Percentiles rank a stretch among this genome's conserved stretches.
phyloP scores from a whole-genome alignment of 92 coral and sea anemone species.

The Zoanthus sansibaricus region DNA sequence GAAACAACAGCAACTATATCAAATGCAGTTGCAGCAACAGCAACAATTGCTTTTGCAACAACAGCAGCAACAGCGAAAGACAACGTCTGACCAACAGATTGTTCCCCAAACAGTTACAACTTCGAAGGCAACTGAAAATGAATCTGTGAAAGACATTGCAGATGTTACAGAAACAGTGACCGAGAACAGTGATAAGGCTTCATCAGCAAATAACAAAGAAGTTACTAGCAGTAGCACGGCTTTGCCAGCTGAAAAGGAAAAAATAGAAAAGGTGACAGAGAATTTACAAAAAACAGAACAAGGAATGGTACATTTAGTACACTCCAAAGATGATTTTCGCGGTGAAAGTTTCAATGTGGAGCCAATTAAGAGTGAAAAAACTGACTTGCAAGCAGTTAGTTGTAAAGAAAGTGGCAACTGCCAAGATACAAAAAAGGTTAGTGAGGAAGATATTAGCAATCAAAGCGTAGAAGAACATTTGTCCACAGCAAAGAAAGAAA shows the following conservation, averaged over 20 bases:
- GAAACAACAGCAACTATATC: conserved; percentile 66
- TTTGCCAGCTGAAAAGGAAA: neutral
- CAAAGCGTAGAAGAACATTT: neutral
- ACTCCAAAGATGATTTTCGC: conserved; percentile 2
- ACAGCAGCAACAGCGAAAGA: conserved; percentile 82
- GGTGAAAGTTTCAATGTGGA: neutral
- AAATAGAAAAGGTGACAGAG: conserved; percentile 1
- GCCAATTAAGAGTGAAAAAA: neutral
- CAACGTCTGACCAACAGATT: conserved; percentile 63
- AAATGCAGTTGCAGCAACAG: conserved; percentile 77
- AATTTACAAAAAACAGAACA: neutral
- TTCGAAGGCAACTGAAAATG: conserved; percentile 33
- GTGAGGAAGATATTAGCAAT: neutral
- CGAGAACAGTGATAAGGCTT: conserved; percentile 4
- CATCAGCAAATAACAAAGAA: neutral
- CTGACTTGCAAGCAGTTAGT: neutral
- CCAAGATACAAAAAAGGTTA: conserved; percentile 6
- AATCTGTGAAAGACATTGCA: neutral
- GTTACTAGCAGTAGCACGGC: neutral
- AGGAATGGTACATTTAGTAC: neutral
- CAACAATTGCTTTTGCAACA: conserved; percentile 92
- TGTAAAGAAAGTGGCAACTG: neutral
- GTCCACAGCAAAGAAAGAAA: neutral
- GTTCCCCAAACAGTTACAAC: conserved; percentile 48
- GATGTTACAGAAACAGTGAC: neutral